These are phyloP conservation scores for Psittacula derbiana DNA, from an alignment of 2,797 vertebrate genomes.

Conservation along the genomic window DNA sequence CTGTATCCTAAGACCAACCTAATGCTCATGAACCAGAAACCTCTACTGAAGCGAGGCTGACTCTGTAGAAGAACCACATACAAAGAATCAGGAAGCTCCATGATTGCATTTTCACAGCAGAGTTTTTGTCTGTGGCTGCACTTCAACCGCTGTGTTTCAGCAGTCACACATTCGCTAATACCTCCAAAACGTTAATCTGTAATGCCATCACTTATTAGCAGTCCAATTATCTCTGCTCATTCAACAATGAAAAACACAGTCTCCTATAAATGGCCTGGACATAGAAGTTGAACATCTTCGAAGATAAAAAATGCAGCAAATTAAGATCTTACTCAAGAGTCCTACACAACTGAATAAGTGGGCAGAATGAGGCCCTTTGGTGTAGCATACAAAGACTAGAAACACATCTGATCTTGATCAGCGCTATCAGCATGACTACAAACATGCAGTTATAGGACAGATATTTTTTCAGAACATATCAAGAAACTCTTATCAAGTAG, in stretches of 20 bases:
- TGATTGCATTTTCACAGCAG: background rate
- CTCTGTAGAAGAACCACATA: background rate
- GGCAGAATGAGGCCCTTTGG: background rate
- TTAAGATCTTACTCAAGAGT: background rate
- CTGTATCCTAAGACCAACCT: background rate
- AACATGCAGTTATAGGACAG: rapidly evolving
- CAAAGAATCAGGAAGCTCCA: background rate
- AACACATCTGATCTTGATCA: background rate
- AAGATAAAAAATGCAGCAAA: background rate
- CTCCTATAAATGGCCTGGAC: background rate
- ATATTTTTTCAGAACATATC: background rate
- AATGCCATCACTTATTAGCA: constrained; percentile 3
- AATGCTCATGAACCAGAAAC: background rate
- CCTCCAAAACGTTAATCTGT: background rate
- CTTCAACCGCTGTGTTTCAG: background rate
- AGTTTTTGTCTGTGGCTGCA: background rate
- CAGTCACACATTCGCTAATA: background rate
- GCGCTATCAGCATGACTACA: background rate
- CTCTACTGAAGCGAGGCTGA: background rate
- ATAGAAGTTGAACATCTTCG: background rate
- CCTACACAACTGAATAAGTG: background rate
- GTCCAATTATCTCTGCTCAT: constrained; percentile 19
- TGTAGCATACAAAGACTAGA: background rate
- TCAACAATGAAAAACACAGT: background rate
- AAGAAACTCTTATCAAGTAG: background rate